Evolutionary conservation across 53 echinoderm and acorn worm genomes (phyloP).

Genomic region (Stichopus horrens): DNA sequence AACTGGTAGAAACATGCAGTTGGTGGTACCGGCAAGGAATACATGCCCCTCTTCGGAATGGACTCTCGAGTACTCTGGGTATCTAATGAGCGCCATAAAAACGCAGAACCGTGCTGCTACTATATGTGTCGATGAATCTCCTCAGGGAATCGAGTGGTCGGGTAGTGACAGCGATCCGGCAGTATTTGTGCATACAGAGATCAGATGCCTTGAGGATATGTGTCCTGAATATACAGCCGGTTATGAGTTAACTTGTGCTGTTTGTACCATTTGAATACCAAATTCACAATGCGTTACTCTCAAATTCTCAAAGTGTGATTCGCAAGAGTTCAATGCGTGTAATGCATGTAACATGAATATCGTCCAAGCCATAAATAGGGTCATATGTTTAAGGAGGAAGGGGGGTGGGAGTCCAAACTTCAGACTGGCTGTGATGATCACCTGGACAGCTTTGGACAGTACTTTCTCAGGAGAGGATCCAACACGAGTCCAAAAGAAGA

Average conservation of each 20-base stretch:
- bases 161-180: neutral
- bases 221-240: conserved; percentile 9
- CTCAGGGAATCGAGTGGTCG: neutral
- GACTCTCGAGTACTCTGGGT: conserved; percentile 36
- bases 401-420: too few species aligned
- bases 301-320: too few species aligned
- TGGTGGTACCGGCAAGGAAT: conserved; percentile 15
- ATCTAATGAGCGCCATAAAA: conserved; percentile 10
- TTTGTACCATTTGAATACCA: conserved; percentile 5
- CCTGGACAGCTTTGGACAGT: too few species aligned
- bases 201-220: neutral
- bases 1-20: neutral
- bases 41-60: neutral
- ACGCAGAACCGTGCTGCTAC: neutral
- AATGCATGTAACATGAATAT: too few species aligned
- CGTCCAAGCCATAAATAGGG: too few species aligned
- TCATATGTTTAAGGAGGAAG: too few species aligned
- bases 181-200: neutral
- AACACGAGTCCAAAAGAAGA: too few species aligned
- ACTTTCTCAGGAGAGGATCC: too few species aligned
- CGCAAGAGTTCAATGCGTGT: too few species aligned
- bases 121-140: conserved; percentile 4
- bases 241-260: conserved; percentile 24
- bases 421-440: too few species aligned
- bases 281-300: too few species aligned